Evolutionary conservation across 2,113 vertebrate species (phyloP).

Genomic region (Terrapene triunguis): DNA sequence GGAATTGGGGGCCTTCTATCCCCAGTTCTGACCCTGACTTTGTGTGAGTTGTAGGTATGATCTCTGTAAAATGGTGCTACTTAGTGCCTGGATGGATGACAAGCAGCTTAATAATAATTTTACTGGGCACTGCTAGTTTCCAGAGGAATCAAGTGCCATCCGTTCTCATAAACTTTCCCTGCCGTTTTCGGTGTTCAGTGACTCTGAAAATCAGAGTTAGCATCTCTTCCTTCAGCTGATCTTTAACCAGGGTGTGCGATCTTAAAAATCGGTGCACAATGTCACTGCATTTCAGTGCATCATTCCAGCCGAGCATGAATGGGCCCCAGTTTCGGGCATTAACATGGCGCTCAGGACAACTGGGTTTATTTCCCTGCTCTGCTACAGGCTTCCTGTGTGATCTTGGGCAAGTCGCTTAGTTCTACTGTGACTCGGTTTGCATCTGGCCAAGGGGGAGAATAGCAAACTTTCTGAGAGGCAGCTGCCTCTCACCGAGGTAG

Average conservation of each 20-base stretch:
- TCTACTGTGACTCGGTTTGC: neutral
- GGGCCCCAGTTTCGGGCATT: neutral
- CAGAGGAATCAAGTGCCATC: neutral
- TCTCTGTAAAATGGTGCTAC: neutral
- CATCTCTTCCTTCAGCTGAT: neutral
- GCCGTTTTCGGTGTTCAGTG: neutral
- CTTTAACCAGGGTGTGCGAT: neutral
- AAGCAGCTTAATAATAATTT: neutral
- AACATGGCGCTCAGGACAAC: neutral
- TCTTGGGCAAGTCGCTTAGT: neutral
- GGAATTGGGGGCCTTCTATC: neutral
- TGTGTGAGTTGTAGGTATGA: neutral
- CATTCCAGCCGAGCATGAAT: neutral
- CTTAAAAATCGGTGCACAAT: neutral
- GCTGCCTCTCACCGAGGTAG: no score
- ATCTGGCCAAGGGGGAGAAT: accelerated
- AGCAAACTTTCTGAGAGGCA: neutral
- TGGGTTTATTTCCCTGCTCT: neutral
- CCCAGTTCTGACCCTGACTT: neutral
- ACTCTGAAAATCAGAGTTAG: neutral
- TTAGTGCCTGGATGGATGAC: neutral
- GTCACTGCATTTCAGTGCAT: neutral
- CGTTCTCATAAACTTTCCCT: neutral
- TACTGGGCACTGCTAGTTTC: neutral
- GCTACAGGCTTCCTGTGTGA: neutral